Percentiles rank a stretch among this genome's conserved stretches.
Evolutionary conservation across 2,888 invertebrate species (phyloP).

Genomic region (Melolontha melolontha): DNA sequence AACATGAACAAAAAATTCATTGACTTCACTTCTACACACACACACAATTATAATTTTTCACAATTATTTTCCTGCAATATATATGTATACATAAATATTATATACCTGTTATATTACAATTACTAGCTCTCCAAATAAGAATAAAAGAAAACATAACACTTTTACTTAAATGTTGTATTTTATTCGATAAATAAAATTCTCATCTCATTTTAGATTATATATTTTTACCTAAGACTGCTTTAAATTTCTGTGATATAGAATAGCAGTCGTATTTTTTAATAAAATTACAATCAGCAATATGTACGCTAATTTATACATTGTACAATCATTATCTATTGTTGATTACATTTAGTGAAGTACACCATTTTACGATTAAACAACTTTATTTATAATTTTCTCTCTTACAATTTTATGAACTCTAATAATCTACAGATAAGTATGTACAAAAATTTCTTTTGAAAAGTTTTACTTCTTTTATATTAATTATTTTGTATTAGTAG

Average conservation of each 20-base stretch:
- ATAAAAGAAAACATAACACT: conserved; percentile 9
- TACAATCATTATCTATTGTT: conserved; percentile 9
- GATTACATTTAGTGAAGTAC: not conserved
- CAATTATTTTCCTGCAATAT: no score
- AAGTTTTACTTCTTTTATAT: conserved; percentile 15
- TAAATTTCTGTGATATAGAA: conserved; percentile 52
- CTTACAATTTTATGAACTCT: not conserved
- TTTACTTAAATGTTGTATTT: conserved; percentile 6
- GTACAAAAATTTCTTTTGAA: not conserved
- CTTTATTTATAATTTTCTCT: conserved; percentile 11
- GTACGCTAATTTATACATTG: conserved; percentile 10
- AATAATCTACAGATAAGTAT: not conserved
- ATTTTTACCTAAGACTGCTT: conserved; percentile 53
- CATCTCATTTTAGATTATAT: conserved; percentile 40
- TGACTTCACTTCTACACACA: no score
- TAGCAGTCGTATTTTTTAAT: conserved; percentile 51
- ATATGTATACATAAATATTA: no score
- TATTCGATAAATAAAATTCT: conserved; percentile 27
- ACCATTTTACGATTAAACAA: not conserved
- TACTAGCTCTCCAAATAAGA: not conserved
- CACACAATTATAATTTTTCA: no score
- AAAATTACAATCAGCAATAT: conserved; percentile 45
- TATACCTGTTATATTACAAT: no score
- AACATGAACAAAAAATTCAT: no score
- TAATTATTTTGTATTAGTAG: not conserved